Percentiles rank a stretch among this genome's conserved stretches.
Evolutionary conservation across 2,888 invertebrate genomes (phyloP).

Genomic region (Athripsodes cinereus): DNA sequence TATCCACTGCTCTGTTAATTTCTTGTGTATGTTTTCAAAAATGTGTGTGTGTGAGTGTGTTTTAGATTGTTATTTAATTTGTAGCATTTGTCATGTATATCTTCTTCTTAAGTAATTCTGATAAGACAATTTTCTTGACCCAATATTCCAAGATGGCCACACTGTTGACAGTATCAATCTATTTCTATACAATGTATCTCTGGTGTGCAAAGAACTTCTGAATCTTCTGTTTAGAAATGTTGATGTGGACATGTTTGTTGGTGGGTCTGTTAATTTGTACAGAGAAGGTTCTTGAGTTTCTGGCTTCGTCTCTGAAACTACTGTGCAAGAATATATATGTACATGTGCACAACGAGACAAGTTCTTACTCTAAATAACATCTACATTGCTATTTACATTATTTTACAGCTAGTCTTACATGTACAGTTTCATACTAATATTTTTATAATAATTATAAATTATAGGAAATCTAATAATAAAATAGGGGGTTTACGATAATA

Average conservation of each 20-base stretch:
- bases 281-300: slow-evolving; percentile 1
- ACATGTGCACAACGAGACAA: slow-evolving; percentile 10
- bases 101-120: slow-evolving; percentile 16
- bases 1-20: no score
- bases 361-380: no score
- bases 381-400: no score
- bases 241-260: neutral
- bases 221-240: neutral
- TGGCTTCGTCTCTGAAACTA: slow-evolving; percentile 7
- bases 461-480: no score
- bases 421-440: no score
- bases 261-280: neutral
- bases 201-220: slow-evolving; percentile 10
- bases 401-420: no score
- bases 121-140: slow-evolving; percentile 13
- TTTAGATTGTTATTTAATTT: neutral
- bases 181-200: slow-evolving; percentile 21
- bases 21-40: no score
- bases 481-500: no score
- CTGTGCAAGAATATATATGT: slow-evolving; percentile 15
- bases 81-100: neutral
- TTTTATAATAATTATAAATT: no score
- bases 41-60: neutral
- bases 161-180: slow-evolving; percentile 17
- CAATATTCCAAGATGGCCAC: slow-evolving; percentile 20